A percentile compares a stretch with the other conserved stretches of the same genome.
Conservation (phyloP, 2,113 vertebrate species). For the Microcebus murinus region DNA sequence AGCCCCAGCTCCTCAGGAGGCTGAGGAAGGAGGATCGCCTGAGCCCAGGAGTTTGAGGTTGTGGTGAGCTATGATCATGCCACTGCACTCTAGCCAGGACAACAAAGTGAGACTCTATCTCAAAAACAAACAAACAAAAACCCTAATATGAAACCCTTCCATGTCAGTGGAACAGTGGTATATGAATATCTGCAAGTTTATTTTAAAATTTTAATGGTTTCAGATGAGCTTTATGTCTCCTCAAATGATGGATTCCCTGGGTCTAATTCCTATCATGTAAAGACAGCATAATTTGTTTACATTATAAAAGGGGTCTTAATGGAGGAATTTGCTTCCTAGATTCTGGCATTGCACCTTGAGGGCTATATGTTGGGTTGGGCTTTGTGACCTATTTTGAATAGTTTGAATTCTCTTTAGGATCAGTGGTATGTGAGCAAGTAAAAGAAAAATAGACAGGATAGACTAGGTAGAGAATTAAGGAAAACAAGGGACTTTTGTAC, state of each 20-base stretch:
- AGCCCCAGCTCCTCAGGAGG: too few relatives aligned
- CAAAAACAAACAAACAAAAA: too few relatives aligned
- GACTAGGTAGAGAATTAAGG: constrained; percentile 22
- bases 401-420: background rate
- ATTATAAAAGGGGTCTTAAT: background rate
- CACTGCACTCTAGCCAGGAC: too few relatives aligned
- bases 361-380: background rate
- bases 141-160: background rate
- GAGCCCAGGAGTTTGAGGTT: too few relatives aligned
- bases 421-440: background rate
- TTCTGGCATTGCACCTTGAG: background rate
- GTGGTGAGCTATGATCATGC: too few relatives aligned
- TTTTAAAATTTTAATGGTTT: background rate
- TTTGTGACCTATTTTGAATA: constrained; percentile 19
- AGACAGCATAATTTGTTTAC: background rate
- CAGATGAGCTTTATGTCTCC: background rate
- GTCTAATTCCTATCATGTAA: background rate
- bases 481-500: background rate
- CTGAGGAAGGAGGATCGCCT: too few relatives aligned
- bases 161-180: background rate
- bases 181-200: constrained; percentile 1
- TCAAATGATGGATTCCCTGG: background rate
- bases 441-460: constrained; percentile 30
- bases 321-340: background rate
- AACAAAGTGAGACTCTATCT: too few relatives aligned